These are phyloP conservation scores for Dromius quadrimaculatus DNA, from an alignment of 2,888 invertebrate species.

Conservation along the genomic window DNA sequence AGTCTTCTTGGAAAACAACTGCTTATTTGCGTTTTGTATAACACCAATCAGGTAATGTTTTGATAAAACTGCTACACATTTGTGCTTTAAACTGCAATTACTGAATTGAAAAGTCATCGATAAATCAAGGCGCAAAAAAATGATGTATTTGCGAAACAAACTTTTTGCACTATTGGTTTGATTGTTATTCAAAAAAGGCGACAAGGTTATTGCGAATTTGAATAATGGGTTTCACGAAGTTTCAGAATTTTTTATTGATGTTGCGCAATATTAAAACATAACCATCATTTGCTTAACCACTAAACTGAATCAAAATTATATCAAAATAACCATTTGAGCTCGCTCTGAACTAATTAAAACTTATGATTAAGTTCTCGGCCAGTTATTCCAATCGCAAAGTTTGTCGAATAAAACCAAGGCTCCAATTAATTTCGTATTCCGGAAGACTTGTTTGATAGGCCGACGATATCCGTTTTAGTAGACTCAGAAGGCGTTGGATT, in stretches of 20 bases:
- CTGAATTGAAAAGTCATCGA: background rate
- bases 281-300: constrained; percentile 6
- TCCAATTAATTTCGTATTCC: constrained; percentile 30
- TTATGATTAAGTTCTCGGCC: constrained; percentile 29
- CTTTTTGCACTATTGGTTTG: background rate
- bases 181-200: constrained; percentile 17
- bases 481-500: background rate
- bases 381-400: constrained; percentile 24
- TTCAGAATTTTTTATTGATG: constrained; percentile 3
- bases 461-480: constrained; percentile 12
- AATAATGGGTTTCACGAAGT: constrained; percentile 28
- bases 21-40: constrained; percentile 35
- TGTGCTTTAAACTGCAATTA: background rate
- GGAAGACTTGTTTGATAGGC: constrained; percentile 31
- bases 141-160: background rate
- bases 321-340: constrained; percentile 26
- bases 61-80: constrained; percentile 2
- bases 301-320: constrained; percentile 16
- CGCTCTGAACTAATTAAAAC: constrained; percentile 22
- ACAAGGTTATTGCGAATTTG: constrained; percentile 32
- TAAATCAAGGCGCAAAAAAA: constrained; percentile 23
- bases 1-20: constrained; percentile 10
- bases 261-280: background rate
- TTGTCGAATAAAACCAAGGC: constrained; percentile 22
- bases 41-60: constrained; percentile 8